phyloP scores from a whole-genome alignment of 2,888 invertebrate genomes.

The Dermolepida albohirtum region DNA sequence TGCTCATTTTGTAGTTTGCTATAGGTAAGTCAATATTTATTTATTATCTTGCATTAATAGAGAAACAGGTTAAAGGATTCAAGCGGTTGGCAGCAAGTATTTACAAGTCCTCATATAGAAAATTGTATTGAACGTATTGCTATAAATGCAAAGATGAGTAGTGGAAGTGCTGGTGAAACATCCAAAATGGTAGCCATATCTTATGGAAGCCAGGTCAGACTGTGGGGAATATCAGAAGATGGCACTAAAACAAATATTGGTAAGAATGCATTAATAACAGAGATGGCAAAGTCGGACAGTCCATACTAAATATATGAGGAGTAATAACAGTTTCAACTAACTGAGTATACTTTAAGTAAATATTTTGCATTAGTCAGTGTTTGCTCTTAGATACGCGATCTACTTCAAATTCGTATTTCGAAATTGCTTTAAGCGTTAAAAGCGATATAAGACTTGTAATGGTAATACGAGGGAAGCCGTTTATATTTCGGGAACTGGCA shows the following conservation, averaged over 20 bases:
- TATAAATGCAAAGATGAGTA: conserved; percentile 78
- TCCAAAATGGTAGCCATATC: conserved; percentile 88
- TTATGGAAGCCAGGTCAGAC: conserved; percentile 78
- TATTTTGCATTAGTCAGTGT: too few species aligned
- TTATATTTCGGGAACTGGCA: too few species aligned
- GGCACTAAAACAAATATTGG: conserved; percentile 81
- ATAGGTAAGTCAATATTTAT: conserved; percentile 71
- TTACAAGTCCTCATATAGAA: conserved; percentile 93
- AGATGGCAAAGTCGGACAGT: too few species aligned
- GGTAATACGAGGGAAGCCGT: too few species aligned
- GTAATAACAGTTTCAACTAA: too few species aligned
- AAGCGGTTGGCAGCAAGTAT: conserved; percentile 95
- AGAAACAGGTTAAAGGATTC: conserved; percentile 86
- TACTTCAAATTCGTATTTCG: too few species aligned
- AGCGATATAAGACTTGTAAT: too few species aligned
- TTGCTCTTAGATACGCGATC: too few species aligned
- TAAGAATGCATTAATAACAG: conserved; percentile 58
- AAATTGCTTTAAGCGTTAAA: too few species aligned
- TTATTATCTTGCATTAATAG: not conserved
- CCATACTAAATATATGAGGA: too few species aligned
- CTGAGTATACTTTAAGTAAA: too few species aligned
- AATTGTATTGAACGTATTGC: conserved; percentile 92
- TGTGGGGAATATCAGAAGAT: conserved; percentile 85
- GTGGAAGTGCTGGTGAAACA: conserved; percentile 68
- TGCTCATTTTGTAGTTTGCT: conserved; percentile 95